Evolutionary conservation across 2,797 vertebrate species (phyloP).

Genomic region (Melanotaenia trifasciata): DNA sequence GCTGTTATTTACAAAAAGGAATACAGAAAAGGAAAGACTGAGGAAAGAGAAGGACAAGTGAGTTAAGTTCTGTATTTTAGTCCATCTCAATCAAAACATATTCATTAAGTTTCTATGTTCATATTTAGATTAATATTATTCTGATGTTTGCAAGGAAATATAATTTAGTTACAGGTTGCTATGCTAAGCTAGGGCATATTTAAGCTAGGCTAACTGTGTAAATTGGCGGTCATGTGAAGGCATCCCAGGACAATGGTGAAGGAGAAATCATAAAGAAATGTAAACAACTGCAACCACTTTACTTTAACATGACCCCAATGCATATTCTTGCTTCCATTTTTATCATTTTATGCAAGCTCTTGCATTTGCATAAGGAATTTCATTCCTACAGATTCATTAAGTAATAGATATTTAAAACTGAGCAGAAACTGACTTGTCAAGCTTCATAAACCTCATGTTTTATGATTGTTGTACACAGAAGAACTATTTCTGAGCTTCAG

Average conservation of each 20-base stretch:
- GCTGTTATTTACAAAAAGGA: constrained; percentile 3
- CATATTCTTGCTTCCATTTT: neutral
- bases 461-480: too few relatives aligned
- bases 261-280: too few relatives aligned
- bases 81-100: neutral
- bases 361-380: neutral
- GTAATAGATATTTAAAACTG: too few relatives aligned
- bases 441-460: too few relatives aligned
- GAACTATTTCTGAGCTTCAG: too few relatives aligned
- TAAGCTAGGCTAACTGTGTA: neutral
- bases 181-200: neutral
- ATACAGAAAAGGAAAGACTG: constrained; percentile 25
- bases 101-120: neutral
- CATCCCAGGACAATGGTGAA: neutral
- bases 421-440: too few relatives aligned
- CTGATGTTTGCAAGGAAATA: neutral
- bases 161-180: neutral
- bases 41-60: constrained; percentile 34
- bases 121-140: neutral
- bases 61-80: constrained; percentile 6
- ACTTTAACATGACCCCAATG: neutral
- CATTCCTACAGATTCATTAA: too few relatives aligned
- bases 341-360: neutral
- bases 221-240: neutral
- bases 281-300: too few relatives aligned